Evolutionary conservation across 1,140 invertebrate genomes (phyloP), one percentile per base, ranked within the genome.

Genomic region (Acromyrmex heyeri): DNA sequence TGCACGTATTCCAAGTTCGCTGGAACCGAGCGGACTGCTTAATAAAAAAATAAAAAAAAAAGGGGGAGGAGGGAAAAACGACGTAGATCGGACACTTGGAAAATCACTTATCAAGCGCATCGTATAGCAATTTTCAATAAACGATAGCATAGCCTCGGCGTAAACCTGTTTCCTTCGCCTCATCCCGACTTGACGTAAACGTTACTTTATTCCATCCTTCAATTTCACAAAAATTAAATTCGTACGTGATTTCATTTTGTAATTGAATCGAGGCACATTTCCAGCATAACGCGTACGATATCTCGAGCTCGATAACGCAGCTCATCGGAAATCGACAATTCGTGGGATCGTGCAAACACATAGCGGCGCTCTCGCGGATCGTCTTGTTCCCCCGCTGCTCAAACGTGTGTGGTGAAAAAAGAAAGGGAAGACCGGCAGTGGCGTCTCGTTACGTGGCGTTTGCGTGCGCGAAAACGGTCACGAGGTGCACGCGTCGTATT

Each of bases 371-470:
- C 21, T 34, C 72, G 27, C 18, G 18, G 50, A 76, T 62, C n/a
- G 5, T 10, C 30, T 53, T 16, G 27, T 53, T 18, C 6, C n/a
- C 21, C 57, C 73, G 4, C 70, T 30, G 50, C 21, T 44, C 67
- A 16, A 27, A 44, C 59, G 16, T 64, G 78, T 30, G 34, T 61
- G 64, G 24, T 21, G 18, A 65, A 70, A 75, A 86, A 73, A 76
- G 89, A 70, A 70, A 79, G 75, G 21, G 64, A 53, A 70, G 62
- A 90, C 61, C 38, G 64, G 16, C n/a, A 65, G n/a, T 18, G 27
- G 48, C 44, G 64, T 65, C 61, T 86, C 53, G 62, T 87, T 90
- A 90, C 76, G 86, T 90, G 76, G 85, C 75, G 61, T 79, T 89
- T 38, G 65, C 85, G 83, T 77, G 83, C 87, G 77, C 85, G 59